phyloP scores from a whole-genome alignment of 2,113 vertebrate species.

The Tylochromis polylepis region DNA sequence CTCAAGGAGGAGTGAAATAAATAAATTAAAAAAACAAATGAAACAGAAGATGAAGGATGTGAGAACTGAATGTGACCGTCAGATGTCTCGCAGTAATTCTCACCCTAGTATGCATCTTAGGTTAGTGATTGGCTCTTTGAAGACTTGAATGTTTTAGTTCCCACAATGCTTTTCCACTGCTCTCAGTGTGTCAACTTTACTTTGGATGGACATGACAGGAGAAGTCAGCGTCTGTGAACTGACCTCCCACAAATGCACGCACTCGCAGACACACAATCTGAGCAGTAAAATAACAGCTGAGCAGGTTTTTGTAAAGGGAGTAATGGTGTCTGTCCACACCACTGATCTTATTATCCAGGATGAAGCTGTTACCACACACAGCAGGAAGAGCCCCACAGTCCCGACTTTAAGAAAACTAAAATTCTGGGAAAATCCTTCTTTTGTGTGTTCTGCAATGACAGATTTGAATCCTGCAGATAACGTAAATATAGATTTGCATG shows the following conservation, averaged over 20 bases:
- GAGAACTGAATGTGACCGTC: not conserved
- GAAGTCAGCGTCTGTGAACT: not conserved
- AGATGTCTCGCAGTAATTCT: not conserved
- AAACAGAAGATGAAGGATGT: not conserved
- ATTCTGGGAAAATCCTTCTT: constrained; percentile 18
- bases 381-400: not conserved
- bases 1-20: not conserved
- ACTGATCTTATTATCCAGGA: not conserved
- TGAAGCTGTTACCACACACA: constrained; percentile 4
- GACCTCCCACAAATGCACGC: not conserved
- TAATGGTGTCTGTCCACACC: not conserved
- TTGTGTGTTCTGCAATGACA: not conserved
- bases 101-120: not conserved
- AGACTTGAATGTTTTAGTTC: not conserved
- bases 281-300: not conserved
- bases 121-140: not conserved
- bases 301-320: constrained; percentile 7
- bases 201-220: constrained; percentile 35
- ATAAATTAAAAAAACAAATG: not conserved
- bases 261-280: not conserved
- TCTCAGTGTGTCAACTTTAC: constrained; percentile 15
- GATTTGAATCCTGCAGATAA: not conserved
- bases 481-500: constrained; percentile 14
- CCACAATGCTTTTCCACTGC: not conserved
- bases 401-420: not conserved